Conservation (phyloP, 2,113 vertebrate species). For the Catharus bicknelli region DNA sequence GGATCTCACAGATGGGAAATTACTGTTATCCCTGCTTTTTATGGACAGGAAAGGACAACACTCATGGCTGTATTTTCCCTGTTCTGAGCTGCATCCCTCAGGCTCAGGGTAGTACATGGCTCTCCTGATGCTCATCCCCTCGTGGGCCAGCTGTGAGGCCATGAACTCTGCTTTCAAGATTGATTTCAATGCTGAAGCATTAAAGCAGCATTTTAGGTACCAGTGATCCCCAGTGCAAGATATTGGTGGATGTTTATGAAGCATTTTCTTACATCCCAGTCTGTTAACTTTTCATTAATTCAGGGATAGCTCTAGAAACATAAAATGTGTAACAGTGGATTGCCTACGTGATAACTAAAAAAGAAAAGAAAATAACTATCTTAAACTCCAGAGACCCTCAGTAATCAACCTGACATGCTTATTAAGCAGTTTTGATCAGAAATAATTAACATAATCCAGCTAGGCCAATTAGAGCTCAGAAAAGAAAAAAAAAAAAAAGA, state of each 20-base stretch:
- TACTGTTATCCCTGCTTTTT: not conserved
- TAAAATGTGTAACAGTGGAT: not conserved
- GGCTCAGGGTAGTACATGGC: not conserved
- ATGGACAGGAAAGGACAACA: conserved; percentile 11
- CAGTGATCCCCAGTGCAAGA: conserved; percentile 25
- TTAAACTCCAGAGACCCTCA: conserved; percentile 1
- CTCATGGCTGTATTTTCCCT: not conserved
- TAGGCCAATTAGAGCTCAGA: conserved; percentile 13
- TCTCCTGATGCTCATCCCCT: not conserved
- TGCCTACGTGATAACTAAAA: conserved; percentile 5
- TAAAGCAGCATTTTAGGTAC: conserved; percentile 34
- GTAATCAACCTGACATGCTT: conserved; percentile 54
- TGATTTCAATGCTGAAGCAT: not conserved
- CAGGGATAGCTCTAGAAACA: not conserved
- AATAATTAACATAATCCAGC: conserved; percentile 50
- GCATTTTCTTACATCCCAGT: conserved; percentile 21
- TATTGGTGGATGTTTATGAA: conserved; percentile 36
- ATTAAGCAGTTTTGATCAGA: conserved; percentile 50
- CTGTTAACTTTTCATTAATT: conserved; percentile 53
- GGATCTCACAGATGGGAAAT: conserved; percentile 25
- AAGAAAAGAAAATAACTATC: conserved; percentile 6
- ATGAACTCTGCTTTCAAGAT: not conserved
- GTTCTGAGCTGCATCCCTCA: not conserved
- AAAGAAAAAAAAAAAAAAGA: not conserved
- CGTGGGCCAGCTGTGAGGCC: not conserved